Evolutionary conservation across 2,888 invertebrate genomes (phyloP).

Genomic region (Epistrophe grossulariae): DNA sequence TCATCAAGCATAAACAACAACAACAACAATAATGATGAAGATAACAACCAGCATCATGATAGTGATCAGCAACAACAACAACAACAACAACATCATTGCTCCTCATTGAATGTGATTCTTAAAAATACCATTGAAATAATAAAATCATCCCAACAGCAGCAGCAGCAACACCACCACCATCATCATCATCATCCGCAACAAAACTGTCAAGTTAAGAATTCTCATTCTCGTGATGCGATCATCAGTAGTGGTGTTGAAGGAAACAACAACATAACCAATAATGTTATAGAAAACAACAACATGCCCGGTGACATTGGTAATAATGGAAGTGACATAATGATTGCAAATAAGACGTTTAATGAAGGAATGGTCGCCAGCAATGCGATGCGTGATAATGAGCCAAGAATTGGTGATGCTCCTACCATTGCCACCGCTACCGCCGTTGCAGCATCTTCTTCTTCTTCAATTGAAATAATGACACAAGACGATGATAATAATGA

Average conservation of each 20-base stretch:
- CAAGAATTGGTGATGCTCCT: conserved; percentile 5
- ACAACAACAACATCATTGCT: conserved; percentile 37
- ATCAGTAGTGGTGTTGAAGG: conserved; percentile 17
- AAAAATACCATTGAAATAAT: conserved; percentile 77
- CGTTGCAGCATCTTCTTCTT: background rate
- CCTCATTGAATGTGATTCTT: conserved; percentile 75
- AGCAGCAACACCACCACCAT: conserved; percentile 20
- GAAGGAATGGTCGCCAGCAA: conserved; percentile 33
- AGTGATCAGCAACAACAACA: conserved; percentile 14
- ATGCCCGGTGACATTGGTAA: conserved; percentile 70
- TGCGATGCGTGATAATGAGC: conserved; percentile 44
- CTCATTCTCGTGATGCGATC: conserved; percentile 30
- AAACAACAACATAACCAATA: conserved; percentile 13
- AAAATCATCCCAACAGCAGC: conserved; percentile 63
- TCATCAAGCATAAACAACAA: conserved; percentile 38
- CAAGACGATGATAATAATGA: conserved; percentile 68
- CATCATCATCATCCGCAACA: conserved; percentile 16
- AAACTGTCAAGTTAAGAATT: conserved; percentile 48
- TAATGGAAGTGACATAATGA: conserved; percentile 72
- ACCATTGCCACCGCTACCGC: background rate
- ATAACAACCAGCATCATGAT: conserved; percentile 2
- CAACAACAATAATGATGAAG: conserved; percentile 18
- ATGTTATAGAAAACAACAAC: conserved; percentile 53
- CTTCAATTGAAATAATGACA: conserved; percentile 52
- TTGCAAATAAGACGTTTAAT: conserved; percentile 66